phyloP scores from a whole-genome alignment of 2,888 invertebrate species.

The Phoenoteleia sp. region DNA sequence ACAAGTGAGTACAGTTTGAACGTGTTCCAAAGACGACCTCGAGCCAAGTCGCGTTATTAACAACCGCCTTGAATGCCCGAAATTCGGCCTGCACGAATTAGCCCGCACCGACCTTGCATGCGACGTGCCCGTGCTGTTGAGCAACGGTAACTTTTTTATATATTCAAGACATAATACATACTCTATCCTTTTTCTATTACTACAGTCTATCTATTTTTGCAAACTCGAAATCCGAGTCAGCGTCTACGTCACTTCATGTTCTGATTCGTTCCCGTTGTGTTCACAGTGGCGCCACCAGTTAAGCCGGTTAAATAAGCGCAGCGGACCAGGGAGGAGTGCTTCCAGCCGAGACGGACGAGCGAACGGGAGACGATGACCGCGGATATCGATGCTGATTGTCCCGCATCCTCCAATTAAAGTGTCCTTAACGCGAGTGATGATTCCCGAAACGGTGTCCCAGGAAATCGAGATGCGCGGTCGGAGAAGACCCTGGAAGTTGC shows the following conservation, averaged over 20 bases:
- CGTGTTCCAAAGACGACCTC: conserved; percentile 39
- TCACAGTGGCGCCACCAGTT: conserved; percentile 61
- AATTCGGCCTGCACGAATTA: conserved; percentile 55
- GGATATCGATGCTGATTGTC: conserved; percentile 34
- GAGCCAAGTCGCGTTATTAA: conserved; percentile 56
- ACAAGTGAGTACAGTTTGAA: conserved; percentile 59
- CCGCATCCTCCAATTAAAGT: conserved; percentile 53
- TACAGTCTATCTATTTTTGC: not conserved
- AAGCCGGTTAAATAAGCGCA: conserved; percentile 59
- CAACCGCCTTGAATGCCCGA: conserved; percentile 55
- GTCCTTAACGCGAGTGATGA: conserved; percentile 68
- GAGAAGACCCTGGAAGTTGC: conserved; percentile 37
- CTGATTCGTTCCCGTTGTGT: conserved; percentile 29
- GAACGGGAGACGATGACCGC: conserved; percentile 47
- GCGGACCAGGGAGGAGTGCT: conserved; percentile 51
- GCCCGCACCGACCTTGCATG: conserved; percentile 52
- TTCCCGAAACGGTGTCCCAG: conserved; percentile 61
- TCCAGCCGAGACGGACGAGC: conserved; percentile 48
- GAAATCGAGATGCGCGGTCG: conserved; percentile 22
- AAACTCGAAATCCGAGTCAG: not conserved
- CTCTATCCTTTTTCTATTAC: not conserved
- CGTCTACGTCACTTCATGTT: not conserved
- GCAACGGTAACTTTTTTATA: conserved; percentile 6
- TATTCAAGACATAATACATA: not conserved
- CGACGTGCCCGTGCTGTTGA: conserved; percentile 22